These are phyloP conservation scores for Simalia tracyae DNA, from an alignment of 2,797 vertebrate species.

Conservation along the genomic window DNA sequence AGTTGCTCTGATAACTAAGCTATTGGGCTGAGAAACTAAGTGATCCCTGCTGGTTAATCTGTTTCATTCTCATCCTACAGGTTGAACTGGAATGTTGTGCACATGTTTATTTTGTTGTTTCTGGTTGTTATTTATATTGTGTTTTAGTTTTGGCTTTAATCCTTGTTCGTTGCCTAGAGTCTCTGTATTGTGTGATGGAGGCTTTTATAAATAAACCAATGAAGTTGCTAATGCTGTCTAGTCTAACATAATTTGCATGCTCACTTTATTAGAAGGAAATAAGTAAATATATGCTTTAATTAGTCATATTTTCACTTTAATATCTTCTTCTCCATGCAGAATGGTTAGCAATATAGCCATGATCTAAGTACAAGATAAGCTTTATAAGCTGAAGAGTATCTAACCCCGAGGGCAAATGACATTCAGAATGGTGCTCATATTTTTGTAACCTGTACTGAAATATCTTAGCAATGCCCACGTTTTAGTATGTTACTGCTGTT, in stretches of 20 bases:
- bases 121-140: too few relatives aligned
- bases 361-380: background rate
- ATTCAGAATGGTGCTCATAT: background rate
- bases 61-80: too few relatives aligned
- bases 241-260: background rate
- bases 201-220: background rate
- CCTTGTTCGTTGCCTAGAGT: too few relatives aligned
- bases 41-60: too few relatives aligned
- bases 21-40: too few relatives aligned
- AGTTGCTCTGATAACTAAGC: background rate
- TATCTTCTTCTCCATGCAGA: background rate
- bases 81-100: too few relatives aligned
- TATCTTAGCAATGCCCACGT: background rate
- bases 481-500: background rate
- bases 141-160: too few relatives aligned
- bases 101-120: too few relatives aligned
- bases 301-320: background rate
- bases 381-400: background rate
- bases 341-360: background rate
- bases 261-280: background rate
- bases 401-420: background rate
- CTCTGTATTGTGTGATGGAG: background rate
- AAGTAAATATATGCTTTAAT: background rate
- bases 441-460: background rate
- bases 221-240: background rate